Conservation (phyloP, 2,797 vertebrate genomes). For the Manis crassicaudata region DNA sequence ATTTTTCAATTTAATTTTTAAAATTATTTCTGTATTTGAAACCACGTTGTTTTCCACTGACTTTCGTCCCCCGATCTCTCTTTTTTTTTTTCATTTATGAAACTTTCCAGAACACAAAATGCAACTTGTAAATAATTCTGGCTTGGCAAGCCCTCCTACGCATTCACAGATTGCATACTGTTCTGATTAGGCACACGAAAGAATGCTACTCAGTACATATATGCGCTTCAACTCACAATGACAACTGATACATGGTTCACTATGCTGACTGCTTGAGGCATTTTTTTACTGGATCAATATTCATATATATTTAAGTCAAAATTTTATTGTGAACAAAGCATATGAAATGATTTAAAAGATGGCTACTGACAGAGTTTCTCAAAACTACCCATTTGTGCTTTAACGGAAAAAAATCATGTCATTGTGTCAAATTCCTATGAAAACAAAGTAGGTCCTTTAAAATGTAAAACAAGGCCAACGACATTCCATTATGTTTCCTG, state of each 20-base stretch:
- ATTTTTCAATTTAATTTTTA: background rate
- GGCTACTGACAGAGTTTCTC: slow-evolving; percentile 81
- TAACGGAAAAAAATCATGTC: slow-evolving; percentile 49
- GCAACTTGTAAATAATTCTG: slow-evolving; percentile 88
- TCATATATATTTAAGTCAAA: slow-evolving; percentile 86
- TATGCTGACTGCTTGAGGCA: slow-evolving; percentile 81
- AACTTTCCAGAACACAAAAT: slow-evolving; percentile 82
- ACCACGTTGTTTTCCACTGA: background rate
- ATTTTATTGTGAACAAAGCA: slow-evolving; percentile 83
- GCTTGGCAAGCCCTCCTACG: slow-evolving; percentile 76
- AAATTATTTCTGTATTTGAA: background rate
- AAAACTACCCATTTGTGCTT: slow-evolving; percentile 65
- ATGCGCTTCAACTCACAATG: slow-evolving; percentile 84
- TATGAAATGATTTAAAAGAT: slow-evolving; percentile 77
- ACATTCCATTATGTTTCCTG: slow-evolving; percentile 39
- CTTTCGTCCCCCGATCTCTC: background rate
- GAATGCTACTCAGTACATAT: slow-evolving; percentile 83
- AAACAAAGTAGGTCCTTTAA: slow-evolving; percentile 66
- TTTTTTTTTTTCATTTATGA: slow-evolving; percentile 60
- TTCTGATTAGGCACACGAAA: slow-evolving; percentile 86
- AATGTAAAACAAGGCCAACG: slow-evolving; percentile 68
- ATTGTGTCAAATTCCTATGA: slow-evolving; percentile 62
- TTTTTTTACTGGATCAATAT: slow-evolving; percentile 89
- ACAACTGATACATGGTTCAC: slow-evolving; percentile 88
- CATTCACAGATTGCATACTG: slow-evolving; percentile 86